Percentiles rank a stretch among this genome's conserved stretches.
These are phyloP conservation scores for Apodemus sylvaticus DNA, from an alignment of 2,113 vertebrate species.

Conservation along the genomic window DNA sequence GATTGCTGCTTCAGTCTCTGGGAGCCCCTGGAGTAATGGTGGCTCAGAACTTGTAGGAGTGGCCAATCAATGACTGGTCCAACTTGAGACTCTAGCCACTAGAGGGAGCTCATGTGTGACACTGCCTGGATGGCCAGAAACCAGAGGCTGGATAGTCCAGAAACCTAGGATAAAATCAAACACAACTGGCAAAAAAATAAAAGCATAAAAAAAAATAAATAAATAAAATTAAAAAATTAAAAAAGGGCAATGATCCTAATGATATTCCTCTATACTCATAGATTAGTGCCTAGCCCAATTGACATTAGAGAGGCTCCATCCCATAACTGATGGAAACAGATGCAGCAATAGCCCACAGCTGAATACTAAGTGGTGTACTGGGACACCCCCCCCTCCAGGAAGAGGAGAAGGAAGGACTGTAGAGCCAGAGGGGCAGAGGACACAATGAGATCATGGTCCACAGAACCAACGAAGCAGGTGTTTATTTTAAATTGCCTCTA, in stretches of 20 bases:
- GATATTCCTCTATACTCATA: background rate
- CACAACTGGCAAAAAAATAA: background rate
- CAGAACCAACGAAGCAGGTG: background rate
- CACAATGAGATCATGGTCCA: background rate
- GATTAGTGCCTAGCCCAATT: background rate
- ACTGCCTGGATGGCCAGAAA: background rate
- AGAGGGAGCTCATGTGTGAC: background rate
- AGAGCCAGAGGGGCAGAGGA: background rate
- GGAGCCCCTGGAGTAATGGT: background rate
- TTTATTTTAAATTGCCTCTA: slow-evolving; percentile 12
- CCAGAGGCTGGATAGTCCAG: background rate
- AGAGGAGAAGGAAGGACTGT: background rate
- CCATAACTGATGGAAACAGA: background rate
- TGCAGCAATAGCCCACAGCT: background rate
- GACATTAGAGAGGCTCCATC: background rate
- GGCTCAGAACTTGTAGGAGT: background rate
- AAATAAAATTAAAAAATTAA: background rate
- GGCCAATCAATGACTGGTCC: background rate
- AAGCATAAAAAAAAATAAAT: too few species aligned
- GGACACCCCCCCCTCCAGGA: background rate
- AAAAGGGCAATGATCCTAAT: background rate
- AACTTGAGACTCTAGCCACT: background rate
- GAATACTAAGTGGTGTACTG: background rate
- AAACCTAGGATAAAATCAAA: background rate
- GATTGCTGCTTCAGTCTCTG: background rate